phyloP scores from a whole-genome alignment of 2,888 invertebrate genomes.

The Calameuta filiformis region DNA sequence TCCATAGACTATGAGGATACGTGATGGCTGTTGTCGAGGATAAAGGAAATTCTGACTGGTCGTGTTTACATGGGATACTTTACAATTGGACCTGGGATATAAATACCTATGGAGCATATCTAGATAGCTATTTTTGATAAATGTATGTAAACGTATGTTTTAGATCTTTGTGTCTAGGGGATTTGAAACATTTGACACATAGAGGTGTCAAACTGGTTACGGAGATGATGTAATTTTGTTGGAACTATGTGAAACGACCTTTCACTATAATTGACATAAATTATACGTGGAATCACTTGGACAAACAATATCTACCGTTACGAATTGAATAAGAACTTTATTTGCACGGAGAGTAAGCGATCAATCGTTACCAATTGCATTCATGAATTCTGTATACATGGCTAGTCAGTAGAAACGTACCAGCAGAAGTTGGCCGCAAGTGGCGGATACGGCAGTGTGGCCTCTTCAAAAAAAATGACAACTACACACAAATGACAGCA shows the following conservation, averaged over 20 bases:
- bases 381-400: not conserved
- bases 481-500: too few relatives aligned
- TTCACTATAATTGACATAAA: conserved; percentile 34
- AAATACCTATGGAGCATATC: not conserved
- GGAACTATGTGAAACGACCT: conserved; percentile 57
- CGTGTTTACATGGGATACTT: not conserved
- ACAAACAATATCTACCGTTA: not conserved
- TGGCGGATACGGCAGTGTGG: too few relatives aligned
- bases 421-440: too few relatives aligned
- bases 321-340: not conserved
- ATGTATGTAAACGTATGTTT: not conserved
- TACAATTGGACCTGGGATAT: not conserved
- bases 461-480: too few relatives aligned
- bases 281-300: not conserved
- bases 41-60: not conserved
- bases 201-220: conserved; percentile 51
- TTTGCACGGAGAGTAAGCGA: not conserved
- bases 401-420: too few relatives aligned
- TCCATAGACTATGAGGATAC: not conserved
- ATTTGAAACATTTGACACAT: not conserved
- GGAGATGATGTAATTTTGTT: conserved; percentile 55
- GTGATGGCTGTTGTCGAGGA: not conserved
- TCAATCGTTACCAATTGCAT: not conserved
- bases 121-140: not conserved
- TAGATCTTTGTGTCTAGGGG: not conserved